Evolutionary conservation across 2,113 vertebrate genomes (phyloP).

Genomic region (Barnardius zonarius): DNA sequence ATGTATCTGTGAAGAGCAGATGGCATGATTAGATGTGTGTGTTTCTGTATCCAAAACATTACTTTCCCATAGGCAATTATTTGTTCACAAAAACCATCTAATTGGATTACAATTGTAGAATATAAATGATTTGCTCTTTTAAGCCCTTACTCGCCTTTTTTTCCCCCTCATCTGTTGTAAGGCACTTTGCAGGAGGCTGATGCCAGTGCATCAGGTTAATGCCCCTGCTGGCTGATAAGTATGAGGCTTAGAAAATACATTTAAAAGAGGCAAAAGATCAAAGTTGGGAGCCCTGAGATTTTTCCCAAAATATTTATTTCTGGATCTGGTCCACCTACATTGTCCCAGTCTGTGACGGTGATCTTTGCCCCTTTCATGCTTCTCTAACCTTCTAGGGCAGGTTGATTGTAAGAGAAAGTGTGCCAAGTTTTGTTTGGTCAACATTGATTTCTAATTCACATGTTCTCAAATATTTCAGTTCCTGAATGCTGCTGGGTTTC

Average conservation of each 20-base stretch:
- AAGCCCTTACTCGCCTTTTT: neutral
- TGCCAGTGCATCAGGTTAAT: neutral
- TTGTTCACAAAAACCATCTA: neutral
- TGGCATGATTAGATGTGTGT: constrained; percentile 20
- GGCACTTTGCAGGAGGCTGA: neutral
- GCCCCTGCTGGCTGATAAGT: neutral
- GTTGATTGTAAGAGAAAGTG: neutral
- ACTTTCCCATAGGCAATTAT: neutral
- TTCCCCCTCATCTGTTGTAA: neutral
- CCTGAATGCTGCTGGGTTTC: neutral
- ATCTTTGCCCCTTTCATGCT: neutral
- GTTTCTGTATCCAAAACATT: constrained; percentile 24
- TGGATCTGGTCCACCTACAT: neutral
- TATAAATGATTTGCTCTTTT: neutral
- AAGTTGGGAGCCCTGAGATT: neutral
- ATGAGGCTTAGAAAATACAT: neutral
- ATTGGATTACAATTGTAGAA: neutral
- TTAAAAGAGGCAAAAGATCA: neutral
- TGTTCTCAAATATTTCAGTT: neutral
- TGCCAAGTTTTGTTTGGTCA: neutral
- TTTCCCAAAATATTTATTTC: neutral
- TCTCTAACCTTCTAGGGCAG: neutral
- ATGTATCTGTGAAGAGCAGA: constrained; percentile 22
- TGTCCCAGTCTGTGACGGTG: neutral
- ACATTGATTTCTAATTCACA: neutral